Base-by-base conservation (phyloP, 2,113 vertebrate species). In the Colistium nudipinnis region DNA sequence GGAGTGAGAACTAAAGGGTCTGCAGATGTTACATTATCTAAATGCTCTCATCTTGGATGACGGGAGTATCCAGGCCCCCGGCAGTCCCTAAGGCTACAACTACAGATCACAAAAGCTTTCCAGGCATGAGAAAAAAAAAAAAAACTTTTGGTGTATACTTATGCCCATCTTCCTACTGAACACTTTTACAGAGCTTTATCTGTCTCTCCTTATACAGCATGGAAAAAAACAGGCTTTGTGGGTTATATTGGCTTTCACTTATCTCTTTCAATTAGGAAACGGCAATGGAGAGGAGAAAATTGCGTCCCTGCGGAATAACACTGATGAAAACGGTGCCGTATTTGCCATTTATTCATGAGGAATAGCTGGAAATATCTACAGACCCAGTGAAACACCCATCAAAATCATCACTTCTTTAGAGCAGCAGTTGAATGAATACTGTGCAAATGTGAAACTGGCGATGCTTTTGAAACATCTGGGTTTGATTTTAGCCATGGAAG, bases 341-440 rank as follows among this genome's bases (percentile, higher is more conserved):
- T 85, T 70, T 82, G 59, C 71, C 27, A 48, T 45, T 28, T 48
- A 61, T 78, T 78, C 41, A 70, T 76, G 74, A 74, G 33, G 54
- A 57, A 49, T 43, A 20, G 39, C 39, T 53, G 13, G 7, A 64
- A 47, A 60, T 41, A 28, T 38, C 28, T 13, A 24, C 27, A 30
- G 56, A 31, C n/a, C n/a, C n/a, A n/a, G n/a, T n/a, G 52, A 56
- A 35, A 31, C 2, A 4, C 22, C n/a, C 14, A 45, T 25, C 24
- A 3, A 11, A 47, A 45, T 48, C 20, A 6, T 20, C 14, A 16
- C 36, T 16, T 65, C 48, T 65, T 35, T 72, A 39, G 59, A n/a
- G 53, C 36, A 38, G 60, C 30, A 52, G 41, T 41, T 44, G 25
- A 2, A 19, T 52, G 4, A 41, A 52, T 33, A 39, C 10, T 39